Percentiles rank a stretch among this genome's conserved stretches.
Evolutionary conservation across 2,888 invertebrate genomes (phyloP).

Genomic region (Argyresthia goedartella): DNA sequence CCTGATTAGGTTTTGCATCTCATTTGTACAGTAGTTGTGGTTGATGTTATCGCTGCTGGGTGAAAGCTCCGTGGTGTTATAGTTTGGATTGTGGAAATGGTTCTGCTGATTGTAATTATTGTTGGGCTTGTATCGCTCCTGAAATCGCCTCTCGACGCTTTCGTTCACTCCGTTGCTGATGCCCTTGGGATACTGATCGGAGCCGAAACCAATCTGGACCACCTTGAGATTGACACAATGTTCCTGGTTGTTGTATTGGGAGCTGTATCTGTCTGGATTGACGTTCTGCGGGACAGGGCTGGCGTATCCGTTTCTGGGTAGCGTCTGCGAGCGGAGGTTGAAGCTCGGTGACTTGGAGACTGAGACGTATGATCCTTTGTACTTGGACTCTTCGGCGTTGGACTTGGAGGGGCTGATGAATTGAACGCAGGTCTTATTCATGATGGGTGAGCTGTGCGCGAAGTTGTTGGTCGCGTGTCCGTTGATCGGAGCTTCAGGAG

Average conservation of each 20-base stretch:
- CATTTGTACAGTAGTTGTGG: slow-evolving; percentile 54
- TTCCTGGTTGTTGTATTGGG: slow-evolving; percentile 65
- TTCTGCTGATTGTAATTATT: slow-evolving; percentile 43
- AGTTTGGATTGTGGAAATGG: slow-evolving; percentile 54
- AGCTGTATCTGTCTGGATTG: slow-evolving; percentile 62
- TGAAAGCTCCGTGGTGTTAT: slow-evolving; percentile 50
- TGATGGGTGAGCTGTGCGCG: slow-evolving; percentile 63
- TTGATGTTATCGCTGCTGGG: slow-evolving; percentile 59
- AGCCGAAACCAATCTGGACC: slow-evolving; percentile 72
- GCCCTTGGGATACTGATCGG: slow-evolving; percentile 72
- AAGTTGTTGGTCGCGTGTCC: slow-evolving; percentile 45
- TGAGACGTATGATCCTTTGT: slow-evolving; percentile 44
- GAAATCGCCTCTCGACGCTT: slow-evolving; percentile 58
- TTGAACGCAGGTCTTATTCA: slow-evolving; percentile 69
- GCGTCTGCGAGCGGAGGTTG: slow-evolving; percentile 74
- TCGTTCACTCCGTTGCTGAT: slow-evolving; percentile 56
- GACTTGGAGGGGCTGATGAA: slow-evolving; percentile 61
- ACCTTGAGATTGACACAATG: slow-evolving; percentile 71
- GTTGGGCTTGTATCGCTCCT: slow-evolving; percentile 61
- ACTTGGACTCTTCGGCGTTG: slow-evolving; percentile 55
- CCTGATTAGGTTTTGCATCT: slow-evolving; percentile 56
- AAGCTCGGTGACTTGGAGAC: slow-evolving; percentile 61
- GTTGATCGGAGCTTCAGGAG: slow-evolving; percentile 30
- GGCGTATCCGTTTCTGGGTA: slow-evolving; percentile 77
- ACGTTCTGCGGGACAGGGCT: slow-evolving; percentile 49